Evolutionary conservation across 2,797 vertebrate genomes (phyloP).

Genomic region (Momotus momota): DNA sequence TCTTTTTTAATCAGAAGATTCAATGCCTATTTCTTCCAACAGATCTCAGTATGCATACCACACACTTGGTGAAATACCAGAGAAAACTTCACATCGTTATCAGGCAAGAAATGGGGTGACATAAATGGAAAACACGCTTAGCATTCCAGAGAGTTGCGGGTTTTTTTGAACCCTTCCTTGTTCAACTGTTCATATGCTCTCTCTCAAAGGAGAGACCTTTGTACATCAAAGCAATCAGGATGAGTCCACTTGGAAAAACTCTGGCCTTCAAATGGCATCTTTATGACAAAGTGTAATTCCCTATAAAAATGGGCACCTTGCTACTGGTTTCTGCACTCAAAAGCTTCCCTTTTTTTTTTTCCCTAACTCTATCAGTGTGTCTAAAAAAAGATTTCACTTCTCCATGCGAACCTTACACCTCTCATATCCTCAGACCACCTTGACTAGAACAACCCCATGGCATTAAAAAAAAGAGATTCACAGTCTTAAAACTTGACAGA

Average conservation of each 20-base stretch:
- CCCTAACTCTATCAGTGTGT: neutral
- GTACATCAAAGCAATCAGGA: neutral
- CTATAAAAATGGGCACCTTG: neutral
- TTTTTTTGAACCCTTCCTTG: neutral
- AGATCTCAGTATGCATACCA: neutral
- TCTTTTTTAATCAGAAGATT: neutral
- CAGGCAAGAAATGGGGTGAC: neutral
- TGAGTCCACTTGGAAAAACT: neutral
- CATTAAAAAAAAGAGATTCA: slow-evolving; percentile 6
- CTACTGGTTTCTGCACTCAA: neutral
- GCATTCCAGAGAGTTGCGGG: neutral
- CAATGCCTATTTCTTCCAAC: neutral
- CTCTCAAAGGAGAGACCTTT: neutral
- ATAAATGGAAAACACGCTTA: neutral
- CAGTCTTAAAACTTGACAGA: slow-evolving; percentile 61
- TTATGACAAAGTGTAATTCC: neutral
- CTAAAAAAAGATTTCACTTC: neutral
- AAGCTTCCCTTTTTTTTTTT: neutral
- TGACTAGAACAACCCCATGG: neutral
- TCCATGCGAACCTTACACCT: neutral
- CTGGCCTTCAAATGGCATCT: neutral
- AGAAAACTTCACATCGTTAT: neutral
- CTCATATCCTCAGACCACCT: slow-evolving; percentile 3
- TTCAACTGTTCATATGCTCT: neutral
- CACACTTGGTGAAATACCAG: neutral